phyloP scores from a whole-genome alignment of 2,113 vertebrate genomes.

The Chloropsis cyanopogon region DNA sequence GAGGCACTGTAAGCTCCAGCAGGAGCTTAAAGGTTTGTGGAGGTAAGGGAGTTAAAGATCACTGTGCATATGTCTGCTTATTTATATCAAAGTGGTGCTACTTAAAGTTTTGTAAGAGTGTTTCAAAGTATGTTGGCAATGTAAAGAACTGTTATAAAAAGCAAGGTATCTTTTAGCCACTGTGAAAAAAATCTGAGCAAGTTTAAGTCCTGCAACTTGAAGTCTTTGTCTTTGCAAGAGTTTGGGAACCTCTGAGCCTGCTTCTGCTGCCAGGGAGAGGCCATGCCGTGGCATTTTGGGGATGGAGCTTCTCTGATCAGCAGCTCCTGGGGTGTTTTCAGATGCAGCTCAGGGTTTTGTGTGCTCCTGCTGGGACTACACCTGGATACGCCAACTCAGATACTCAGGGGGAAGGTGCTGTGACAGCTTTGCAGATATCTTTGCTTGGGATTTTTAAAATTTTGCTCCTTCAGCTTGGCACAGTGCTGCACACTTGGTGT shows the following conservation, averaged over 20 bases:
- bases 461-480: neutral
- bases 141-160: neutral
- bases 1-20: neutral
- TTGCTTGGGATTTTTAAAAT: neutral
- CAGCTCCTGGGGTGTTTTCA: neutral
- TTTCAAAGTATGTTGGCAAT: neutral
- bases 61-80: neutral
- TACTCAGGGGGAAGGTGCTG: neutral
- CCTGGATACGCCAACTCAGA: neutral
- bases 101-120: neutral
- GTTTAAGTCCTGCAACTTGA: neutral
- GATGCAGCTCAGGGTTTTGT: neutral
- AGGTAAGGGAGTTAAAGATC: neutral
- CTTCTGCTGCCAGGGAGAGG: neutral
- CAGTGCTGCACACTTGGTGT: neutral
- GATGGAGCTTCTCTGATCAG: neutral
- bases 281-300: neutral
- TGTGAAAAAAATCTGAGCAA: neutral
- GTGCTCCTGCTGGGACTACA: neutral
- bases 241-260: neutral
- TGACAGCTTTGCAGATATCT: neutral
- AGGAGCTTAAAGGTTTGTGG: neutral
- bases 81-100: fast-evolving
- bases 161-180: neutral
- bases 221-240: neutral